Evolutionary conservation across 2,888 invertebrate species (phyloP), one percentile per base, ranked within the genome.

Genomic region (Eristalis pertinax): DNA sequence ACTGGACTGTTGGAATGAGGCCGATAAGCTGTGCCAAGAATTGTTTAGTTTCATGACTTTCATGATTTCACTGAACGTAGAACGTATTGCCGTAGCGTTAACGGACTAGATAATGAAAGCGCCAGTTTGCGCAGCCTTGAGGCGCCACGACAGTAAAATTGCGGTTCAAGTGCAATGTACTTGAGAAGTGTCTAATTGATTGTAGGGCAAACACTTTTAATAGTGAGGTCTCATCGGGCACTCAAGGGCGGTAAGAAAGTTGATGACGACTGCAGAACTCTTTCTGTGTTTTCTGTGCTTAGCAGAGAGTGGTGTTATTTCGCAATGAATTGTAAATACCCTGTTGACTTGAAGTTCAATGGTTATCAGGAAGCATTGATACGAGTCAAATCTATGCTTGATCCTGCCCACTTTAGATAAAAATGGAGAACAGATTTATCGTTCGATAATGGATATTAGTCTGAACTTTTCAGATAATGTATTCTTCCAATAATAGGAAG

Each of bases 101-200:
- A n/a, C 19, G 64, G n/a, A 41, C 38, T 64, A 50, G 65, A 56
- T 67, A 43, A 56, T 67, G 24, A 76, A 64, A 70, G 38, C 35
- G 72, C 50, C 38, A 65, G 76, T 26, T 32, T 43, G 73, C 38
- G 62, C 64, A 50, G 69, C 74, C 78, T 84, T 84, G 69, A 78
- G 63, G 83, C 69, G 73, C 43, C 78, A 64, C 58, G 64, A 43
- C 78, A 74, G 58, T 78, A 29, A 73, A 77, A 32, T 73, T 77
- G 62, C 64, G 78, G 84, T 84, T 84, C 84, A 84, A 84, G 78
- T 79, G 70, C 74, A 50, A 19, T 50, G 19, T 19, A 19, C 50
- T 50, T 50, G 8, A 19, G 19, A 19, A 76, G 29, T 60, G 75
- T 67, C 50, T 50, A 50, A 50, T 50, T 50, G 50, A 50, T 50